Percentiles rank a stretch among this genome's conserved stretches.
phyloP scores from a whole-genome alignment of 1,140 invertebrate species.

The Pentalonia nigronervosa region DNA sequence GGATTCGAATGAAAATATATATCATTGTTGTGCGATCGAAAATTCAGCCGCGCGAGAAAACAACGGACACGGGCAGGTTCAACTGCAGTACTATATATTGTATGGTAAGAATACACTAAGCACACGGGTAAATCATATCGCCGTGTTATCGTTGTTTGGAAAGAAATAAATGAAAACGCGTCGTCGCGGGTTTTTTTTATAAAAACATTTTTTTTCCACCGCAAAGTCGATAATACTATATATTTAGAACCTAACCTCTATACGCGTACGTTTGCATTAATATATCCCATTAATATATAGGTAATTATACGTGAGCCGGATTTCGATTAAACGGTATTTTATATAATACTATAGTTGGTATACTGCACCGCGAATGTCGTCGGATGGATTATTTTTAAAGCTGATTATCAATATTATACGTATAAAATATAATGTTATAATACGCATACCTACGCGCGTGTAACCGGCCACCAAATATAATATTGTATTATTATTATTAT shows the following conservation, averaged over 20 bases:
- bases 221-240: not conserved
- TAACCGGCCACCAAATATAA: not conserved
- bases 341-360: not conserved
- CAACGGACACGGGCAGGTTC: not conserved
- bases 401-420: not conserved
- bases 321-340: slow-evolving; percentile 37
- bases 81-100: not conserved
- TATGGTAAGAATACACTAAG: no score
- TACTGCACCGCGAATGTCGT: not conserved
- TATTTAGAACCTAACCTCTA: not conserved
- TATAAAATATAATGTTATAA: not conserved
- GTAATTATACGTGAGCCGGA: not conserved
- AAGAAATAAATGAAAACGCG: not conserved
- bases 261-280: not conserved
- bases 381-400: not conserved
- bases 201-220: not conserved
- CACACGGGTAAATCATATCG: not conserved
- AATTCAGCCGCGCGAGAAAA: not conserved
- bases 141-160: not conserved
- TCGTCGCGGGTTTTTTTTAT: not conserved
- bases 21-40: not conserved
- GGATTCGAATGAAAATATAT: not conserved
- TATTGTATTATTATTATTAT: not conserved
- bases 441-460: not conserved
- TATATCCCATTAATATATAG: not conserved